Conservation (phyloP, 2,113 vertebrate genomes). For the Hepsetus odoe region DNA sequence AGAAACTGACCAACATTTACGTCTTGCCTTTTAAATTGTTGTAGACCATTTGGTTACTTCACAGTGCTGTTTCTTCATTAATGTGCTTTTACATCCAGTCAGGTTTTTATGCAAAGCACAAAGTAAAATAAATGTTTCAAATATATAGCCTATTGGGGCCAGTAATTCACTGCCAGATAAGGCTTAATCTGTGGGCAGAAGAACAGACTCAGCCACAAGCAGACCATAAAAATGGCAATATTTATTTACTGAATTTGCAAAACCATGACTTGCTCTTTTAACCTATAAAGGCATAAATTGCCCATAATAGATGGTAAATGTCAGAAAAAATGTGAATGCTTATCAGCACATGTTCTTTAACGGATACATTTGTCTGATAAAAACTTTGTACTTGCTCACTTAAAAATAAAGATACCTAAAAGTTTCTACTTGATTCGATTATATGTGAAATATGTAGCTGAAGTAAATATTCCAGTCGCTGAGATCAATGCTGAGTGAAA, state of each 20-base stretch:
- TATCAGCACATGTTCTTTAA: neutral
- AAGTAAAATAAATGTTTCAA: slow-evolving; percentile 4
- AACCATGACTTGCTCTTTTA: neutral
- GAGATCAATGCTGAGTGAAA: too few relatives aligned
- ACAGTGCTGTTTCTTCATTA: neutral
- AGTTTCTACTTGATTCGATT: too few relatives aligned
- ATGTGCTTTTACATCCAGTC: neutral
- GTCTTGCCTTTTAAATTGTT: neutral
- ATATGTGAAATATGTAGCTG: too few relatives aligned
- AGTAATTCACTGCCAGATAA: slow-evolving; percentile 1
- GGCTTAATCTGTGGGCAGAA: neutral
- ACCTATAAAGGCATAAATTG: neutral
- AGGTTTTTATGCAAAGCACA: neutral
- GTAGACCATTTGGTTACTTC: neutral
- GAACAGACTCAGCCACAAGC: neutral
- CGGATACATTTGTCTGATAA: neutral
- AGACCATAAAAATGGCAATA: neutral
- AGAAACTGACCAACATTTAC: too few relatives aligned
- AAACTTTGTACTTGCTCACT: neutral
- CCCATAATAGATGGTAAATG: neutral
- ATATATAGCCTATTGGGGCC: neutral
- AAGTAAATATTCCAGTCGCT: too few relatives aligned
- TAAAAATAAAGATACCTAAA: too few relatives aligned
- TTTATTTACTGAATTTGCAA: neutral
- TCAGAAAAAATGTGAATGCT: neutral